Conservation (phyloP, 1,140 invertebrate species). For the Doryteuthis pealeii region DNA sequence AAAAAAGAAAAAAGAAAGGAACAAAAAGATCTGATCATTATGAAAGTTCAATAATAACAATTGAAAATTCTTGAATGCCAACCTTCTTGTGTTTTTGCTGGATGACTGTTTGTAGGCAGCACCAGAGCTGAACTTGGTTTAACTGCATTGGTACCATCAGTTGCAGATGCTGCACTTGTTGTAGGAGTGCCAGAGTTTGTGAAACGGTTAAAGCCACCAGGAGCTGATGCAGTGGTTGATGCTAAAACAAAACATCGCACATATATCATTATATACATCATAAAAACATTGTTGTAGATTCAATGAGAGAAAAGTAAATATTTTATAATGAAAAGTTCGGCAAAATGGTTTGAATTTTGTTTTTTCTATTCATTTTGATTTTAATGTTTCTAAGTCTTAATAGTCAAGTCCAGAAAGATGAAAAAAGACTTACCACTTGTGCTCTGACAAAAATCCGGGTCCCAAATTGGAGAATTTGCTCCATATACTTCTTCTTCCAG, state of each 20-base stretch:
- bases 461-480: conserved; percentile 87
- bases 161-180: conserved; percentile 24
- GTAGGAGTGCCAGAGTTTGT: conserved; percentile 24
- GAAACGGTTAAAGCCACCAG: conserved; percentile 49
- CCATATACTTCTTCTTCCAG: conserved; percentile 86
- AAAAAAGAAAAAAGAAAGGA: too few species aligned
- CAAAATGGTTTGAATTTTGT: too few species aligned
- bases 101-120: conserved; percentile 31
- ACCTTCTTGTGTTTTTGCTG: conserved; percentile 40
- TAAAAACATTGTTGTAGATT: too few species aligned
- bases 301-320: too few species aligned
- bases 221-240: conserved; percentile 35
- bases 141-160: neutral
- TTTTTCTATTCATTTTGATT: too few species aligned
- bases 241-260: conserved; percentile 15
- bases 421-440: conserved; percentile 66
- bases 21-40: too few species aligned
- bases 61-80: too few species aligned
- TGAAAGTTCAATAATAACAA: too few species aligned
- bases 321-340: too few species aligned
- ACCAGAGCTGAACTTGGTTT: conserved; percentile 15
- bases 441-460: conserved; percentile 80
- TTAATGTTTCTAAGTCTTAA: too few species aligned
- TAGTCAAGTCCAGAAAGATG: too few species aligned
- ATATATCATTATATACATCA: too few species aligned